Conservation (phyloP, 2,888 invertebrate species). For the Rhimphoctona megacephalus region DNA sequence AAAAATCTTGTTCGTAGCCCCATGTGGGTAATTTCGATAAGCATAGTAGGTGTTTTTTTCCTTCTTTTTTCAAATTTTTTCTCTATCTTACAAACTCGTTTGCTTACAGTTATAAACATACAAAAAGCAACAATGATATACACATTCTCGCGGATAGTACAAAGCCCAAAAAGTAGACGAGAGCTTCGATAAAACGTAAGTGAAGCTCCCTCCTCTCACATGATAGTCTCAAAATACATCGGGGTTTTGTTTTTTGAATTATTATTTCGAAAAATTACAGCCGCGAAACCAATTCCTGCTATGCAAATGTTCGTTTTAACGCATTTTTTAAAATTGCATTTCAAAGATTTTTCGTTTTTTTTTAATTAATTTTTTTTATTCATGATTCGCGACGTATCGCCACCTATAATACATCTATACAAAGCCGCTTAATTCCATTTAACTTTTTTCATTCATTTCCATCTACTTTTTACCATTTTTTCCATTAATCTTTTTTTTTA, state of each 20-base stretch:
- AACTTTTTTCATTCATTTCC: neutral
- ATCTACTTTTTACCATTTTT: constrained; percentile 43
- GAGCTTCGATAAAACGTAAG: constrained; percentile 17
- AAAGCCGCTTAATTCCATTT: constrained; percentile 68
- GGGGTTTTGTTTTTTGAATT: neutral
- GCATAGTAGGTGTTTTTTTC: neutral
- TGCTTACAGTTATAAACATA: constrained; percentile 76
- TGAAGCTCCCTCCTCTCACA: neutral
- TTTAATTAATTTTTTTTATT: constrained; percentile 26
- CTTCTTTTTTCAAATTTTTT: neutral
- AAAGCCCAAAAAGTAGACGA: constrained; percentile 63
- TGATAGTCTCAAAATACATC: constrained; percentile 39
- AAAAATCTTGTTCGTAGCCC: neutral
- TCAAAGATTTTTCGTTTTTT: neutral
- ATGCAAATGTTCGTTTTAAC: constrained; percentile 16
- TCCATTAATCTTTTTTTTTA: constrained; percentile 20
- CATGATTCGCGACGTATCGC: constrained; percentile 49
- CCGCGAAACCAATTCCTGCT: constrained; percentile 39
- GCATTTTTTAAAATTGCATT: neutral
- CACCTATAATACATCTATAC: constrained; percentile 65
- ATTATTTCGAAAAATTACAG: constrained; percentile 41
- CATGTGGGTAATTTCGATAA: neutral
- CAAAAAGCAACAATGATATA: constrained; percentile 77
- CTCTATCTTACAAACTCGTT: constrained; percentile 62
- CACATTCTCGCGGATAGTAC: constrained; percentile 70